phyloP scores from a whole-genome alignment of 2,797 vertebrate species.

The Anabacerthia variegaticeps region DNA sequence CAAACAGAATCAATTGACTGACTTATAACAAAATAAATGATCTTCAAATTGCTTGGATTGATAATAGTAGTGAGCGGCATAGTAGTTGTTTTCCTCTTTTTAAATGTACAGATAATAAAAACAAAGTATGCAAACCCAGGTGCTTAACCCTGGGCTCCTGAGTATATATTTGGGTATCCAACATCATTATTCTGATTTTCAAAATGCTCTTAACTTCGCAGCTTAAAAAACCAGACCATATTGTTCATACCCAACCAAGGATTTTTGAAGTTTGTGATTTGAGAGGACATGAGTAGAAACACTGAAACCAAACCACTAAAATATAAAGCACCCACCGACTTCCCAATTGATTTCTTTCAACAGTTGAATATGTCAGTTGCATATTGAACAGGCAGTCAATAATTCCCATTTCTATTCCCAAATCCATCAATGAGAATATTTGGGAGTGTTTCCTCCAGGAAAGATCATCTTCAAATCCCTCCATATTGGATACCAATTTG shows the following conservation, averaged over 20 bases:
- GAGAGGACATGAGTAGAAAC: not conserved
- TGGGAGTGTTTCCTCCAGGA: not conserved
- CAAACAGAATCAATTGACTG: not conserved
- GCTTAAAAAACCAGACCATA: not conserved
- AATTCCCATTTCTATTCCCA: conserved; percentile 18
- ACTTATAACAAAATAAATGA: not conserved
- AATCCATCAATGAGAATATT: not conserved
- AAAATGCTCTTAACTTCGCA: not conserved
- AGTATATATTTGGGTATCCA: not conserved
- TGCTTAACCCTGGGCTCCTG: not conserved
- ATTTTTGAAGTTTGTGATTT: not conserved
- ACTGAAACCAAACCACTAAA: not conserved
- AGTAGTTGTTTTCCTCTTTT: not conserved
- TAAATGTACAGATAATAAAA: not conserved
- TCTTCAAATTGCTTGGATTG: not conserved
- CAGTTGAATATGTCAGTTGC: not conserved
- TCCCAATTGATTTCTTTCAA: not conserved
- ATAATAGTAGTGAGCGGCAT: not conserved
- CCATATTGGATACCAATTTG: not conserved
- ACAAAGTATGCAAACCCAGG: not conserved
- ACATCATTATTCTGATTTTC: not conserved
- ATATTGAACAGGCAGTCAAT: conserved; percentile 2
- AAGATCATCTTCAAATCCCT: not conserved
- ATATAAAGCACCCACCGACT: not conserved
- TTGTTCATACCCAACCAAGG: accelerated